Evolutionary conservation across 1,140 invertebrate species (phyloP), one percentile per base, ranked within the genome.

Genomic region (Drosophila gunungcola): DNA sequence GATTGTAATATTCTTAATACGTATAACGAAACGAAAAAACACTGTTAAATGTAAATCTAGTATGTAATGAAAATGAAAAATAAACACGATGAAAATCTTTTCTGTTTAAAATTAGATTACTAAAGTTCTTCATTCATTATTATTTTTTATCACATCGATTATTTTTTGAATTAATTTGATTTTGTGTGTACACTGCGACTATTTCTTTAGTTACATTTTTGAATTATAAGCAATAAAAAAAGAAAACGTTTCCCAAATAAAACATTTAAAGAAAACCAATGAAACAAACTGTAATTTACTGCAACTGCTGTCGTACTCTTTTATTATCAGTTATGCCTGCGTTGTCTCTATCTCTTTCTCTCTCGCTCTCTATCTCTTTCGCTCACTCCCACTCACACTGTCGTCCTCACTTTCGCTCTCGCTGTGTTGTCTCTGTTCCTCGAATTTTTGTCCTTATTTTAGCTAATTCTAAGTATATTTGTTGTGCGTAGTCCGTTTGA

Each of bases 141-240:
- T 68, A 56, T 65, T 48, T 34, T 56, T 56, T 46, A 69, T 69
- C 64, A 70, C 52, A 43, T 48, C 41, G 21, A 56, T 55, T 70
- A 27, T 46, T 39, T 56, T 46, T 70, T 41, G 36, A 69, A 32
- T 69, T 68, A 46, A 54, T 41, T 70, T 70, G 64, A 69, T 56
- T 70, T 70, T 69, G 51, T 70, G 64, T 70, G 51, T 69, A 69
- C 41, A 54, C 58, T 74, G 58, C 58, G 73, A 75, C 60, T 75
- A 74, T 32, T 75, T 69, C 39, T 73, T 86, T 85, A 85, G 81
- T 85, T 85, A 80, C 60, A 76, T 88, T 64, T 78, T 65, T 76
- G 68, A 89, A 77, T 70, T 74, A 70, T 91, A 69, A 81, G 69
- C 51, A 32, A 51, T 51, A 12, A 51, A 78, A 79, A 5, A 68